A percentile compares a stretch with the other conserved stretches of the same genome.
Evolutionary conservation across 2,797 vertebrate genomes (phyloP).

Genomic region (Rhodeus uyekii): DNA sequence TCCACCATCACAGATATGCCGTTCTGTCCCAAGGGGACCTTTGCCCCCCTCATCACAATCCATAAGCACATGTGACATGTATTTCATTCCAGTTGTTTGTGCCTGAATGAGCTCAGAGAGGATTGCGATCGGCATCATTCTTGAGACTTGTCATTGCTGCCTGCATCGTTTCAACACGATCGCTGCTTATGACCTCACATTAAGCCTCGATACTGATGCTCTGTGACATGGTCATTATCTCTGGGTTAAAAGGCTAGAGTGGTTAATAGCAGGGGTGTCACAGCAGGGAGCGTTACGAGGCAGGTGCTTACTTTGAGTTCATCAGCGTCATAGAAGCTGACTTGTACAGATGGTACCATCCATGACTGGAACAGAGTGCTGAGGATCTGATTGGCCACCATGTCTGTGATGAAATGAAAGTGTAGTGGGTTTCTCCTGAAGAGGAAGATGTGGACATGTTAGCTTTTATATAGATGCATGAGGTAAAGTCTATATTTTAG

Average conservation of each 20-base stretch:
- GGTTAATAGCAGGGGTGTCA: neutral
- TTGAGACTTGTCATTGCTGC: neutral
- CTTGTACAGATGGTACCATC: conserved; percentile 90
- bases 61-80: conserved; percentile 2
- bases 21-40: conserved; percentile 21
- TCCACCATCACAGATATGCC: conserved; percentile 32
- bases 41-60: conserved; percentile 15
- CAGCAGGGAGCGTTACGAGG: neutral
- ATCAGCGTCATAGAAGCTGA: conserved; percentile 94
- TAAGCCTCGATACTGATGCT: neutral
- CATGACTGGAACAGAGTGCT: conserved; percentile 89
- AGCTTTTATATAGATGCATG: neutral
- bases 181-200: neutral
- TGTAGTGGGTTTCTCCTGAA: conserved; percentile 92
- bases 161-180: neutral
- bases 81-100: neutral
- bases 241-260: neutral
- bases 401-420: conserved; percentile 94
- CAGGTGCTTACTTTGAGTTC: conserved; percentile 85
- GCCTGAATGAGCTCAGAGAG: conserved; percentile 1
- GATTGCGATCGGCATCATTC: neutral
- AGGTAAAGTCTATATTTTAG: neutral
- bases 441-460: neutral
- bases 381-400: conserved; percentile 87
- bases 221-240: conserved; percentile 5